A percentile compares a stretch with the other conserved stretches of the same genome.
Evolutionary conservation across 2,113 vertebrate species (phyloP).

Genomic region (Rallus limicola): DNA sequence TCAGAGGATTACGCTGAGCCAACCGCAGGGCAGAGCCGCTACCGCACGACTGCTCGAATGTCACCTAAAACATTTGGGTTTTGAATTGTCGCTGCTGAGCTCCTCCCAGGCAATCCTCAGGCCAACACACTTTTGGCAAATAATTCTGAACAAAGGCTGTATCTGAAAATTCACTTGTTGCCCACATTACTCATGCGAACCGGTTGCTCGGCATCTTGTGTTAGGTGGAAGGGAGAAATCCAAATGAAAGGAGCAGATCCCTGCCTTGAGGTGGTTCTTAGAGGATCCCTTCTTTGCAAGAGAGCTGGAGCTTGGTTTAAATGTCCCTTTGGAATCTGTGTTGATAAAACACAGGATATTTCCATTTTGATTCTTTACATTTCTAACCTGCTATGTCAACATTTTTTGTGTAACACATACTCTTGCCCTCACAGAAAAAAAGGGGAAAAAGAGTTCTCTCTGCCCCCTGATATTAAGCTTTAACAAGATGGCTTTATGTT

Average conservation of each 20-base stretch:
- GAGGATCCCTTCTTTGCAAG: not conserved
- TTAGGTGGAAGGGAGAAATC: not conserved
- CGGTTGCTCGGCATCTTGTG: not conserved
- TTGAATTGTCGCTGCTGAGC: accelerated
- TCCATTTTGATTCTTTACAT: not conserved
- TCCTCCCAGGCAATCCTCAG: not conserved
- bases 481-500: not conserved
- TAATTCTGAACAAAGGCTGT: not conserved
- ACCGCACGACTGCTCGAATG: not conserved
- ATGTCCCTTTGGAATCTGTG: not conserved
- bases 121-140: accelerated
- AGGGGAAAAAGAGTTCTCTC: accelerated
- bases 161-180: not conserved
- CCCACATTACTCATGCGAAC: accelerated
- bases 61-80: not conserved
- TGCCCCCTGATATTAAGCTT: not conserved
- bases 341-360: not conserved
- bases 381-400: not conserved
- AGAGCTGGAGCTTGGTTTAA: not conserved
- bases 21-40: not conserved
- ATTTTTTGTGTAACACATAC: not conserved
- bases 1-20: not conserved
- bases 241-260: not conserved
- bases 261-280: not conserved
- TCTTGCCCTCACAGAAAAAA: not conserved